Base-by-base conservation (phyloP, 1,140 invertebrate genomes). In the Phortica variegata region DNA sequence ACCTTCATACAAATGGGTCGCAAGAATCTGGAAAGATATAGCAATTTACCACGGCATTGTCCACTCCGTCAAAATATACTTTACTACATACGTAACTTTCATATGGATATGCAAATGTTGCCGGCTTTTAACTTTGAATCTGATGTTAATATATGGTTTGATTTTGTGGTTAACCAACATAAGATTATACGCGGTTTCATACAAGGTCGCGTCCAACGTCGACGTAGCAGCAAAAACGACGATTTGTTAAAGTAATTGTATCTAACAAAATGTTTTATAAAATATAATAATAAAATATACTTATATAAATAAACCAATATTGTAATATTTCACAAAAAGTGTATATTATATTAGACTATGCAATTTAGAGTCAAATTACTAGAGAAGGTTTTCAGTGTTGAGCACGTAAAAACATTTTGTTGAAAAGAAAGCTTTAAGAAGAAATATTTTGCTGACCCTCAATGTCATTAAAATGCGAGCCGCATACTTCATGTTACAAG, bases 401-500 rank as follows among this genome's bases (percentile, higher is more conserved):
- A n/a, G n/a, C n/a, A n/a, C n/a, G n/a, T n/a, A n/a, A n/a, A n/a
- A n/a, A n/a, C n/a, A n/a, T n/a, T n/a, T n/a, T n/a, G n/a, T n/a
- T n/a, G n/a, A n/a, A n/a, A n/a, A n/a, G n/a, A n/a, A n/a, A n/a
- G n/a, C n/a, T n/a, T n/a, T n/a, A n/a, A n/a, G n/a, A n/a, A n/a
- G n/a, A n/a, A n/a, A n/a, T n/a, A n/a, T n/a, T n/a, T n/a, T n/a
- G n/a, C n/a, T n/a, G n/a, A n/a, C n/a, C n/a, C n/a, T n/a, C n/a
- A n/a, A n/a, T n/a, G n/a, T n/a, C n/a, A n/a, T n/a, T n/a, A 68
- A 65, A 70, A 70, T 70, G 58, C 66, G 49, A 56, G 43, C 21
- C 65, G 63, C 54, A 61, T 65, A 58, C 60, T 44, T 41, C 16
- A 18, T 48, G 49, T 58, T 70, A 62, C 61, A 65, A 52, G 65